Base-by-base conservation (phyloP, 2,113 vertebrate genomes). In the Oreocharis arfaki region DNA sequence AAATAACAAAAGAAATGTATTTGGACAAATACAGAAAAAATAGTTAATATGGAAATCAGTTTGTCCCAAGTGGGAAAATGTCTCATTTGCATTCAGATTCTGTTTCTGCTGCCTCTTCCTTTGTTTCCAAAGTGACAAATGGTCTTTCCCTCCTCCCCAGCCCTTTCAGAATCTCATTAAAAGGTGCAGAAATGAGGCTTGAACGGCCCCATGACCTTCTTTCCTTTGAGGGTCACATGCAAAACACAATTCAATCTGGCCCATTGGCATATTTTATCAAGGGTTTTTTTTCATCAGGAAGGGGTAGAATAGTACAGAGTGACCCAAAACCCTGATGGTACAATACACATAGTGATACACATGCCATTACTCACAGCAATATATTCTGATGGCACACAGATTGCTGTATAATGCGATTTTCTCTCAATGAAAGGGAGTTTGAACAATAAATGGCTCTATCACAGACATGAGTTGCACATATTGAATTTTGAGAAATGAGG, bases 41-140 rank as follows among this genome's bases (percentile, higher is more conserved):
- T 79, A 89, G 64, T 96, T 95, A 94, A 90, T 95, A 95, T 94
- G 93, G 71, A 96, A 93, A 95, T 94, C 69, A 89, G 42, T 63
- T 60, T 84, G 83, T 91, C 91, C 89, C 94, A 92, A 80, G 86
- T 64, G 86, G 70, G 55, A 94, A 86, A 80, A 90, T 32, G 33
- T 87, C 95, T 97, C 92, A 97, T 97, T 97, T 96, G 77, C 93
- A 97, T 95, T 95, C 93, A 89, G 76, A 84, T 83, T 93, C 87
- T 91, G 89, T 89, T 95, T 89, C 89, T 87, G 68, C 90, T 94
- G 93, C 79, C 87, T 96, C 68, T 78, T 95, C 94, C 91, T 96
- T 96, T 96, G 89, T 97, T 96, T 96, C 92, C 86, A 90, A 92
- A 95, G 71, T 96, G 96, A 97, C 85, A 96, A 96, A 97, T 96